Percentiles rank a stretch among this genome's conserved stretches.
phyloP scores from a whole-genome alignment of 2,888 invertebrate genomes.

The Nebria brevicollis region DNA sequence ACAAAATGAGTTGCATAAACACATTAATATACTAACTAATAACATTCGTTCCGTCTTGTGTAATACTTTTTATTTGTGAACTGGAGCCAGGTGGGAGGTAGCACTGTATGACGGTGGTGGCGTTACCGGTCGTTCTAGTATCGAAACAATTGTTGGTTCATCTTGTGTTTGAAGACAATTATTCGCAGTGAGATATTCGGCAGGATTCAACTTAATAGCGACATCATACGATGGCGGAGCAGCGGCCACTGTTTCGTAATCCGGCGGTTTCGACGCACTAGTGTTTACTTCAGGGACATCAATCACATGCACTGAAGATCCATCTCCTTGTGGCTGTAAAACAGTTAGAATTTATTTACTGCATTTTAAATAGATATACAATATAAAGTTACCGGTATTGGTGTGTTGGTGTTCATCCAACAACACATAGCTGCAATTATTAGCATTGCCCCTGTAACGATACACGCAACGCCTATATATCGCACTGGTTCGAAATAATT shows the following conservation, averaged over 20 bases:
- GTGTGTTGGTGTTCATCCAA: constrained; percentile 63
- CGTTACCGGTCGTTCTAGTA: constrained; percentile 1
- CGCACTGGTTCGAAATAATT: constrained; percentile 78
- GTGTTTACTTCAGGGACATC: constrained; percentile 68
- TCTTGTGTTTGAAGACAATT: neutral
- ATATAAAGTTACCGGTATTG: constrained; percentile 35
- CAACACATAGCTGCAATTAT: constrained; percentile 80
- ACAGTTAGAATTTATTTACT: neutral
- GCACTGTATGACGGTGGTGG: constrained; percentile 11
- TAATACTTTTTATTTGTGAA: neutral
- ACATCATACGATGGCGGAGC: constrained; percentile 78
- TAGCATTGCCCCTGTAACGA: constrained; percentile 77
- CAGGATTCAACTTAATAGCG: constrained; percentile 76
- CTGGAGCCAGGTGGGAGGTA: neutral
- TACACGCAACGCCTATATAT: constrained; percentile 78
- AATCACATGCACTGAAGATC: constrained; percentile 68
- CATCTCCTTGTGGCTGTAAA: constrained; percentile 65
- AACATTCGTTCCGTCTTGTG: neutral
- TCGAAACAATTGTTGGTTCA: constrained; percentile 7
- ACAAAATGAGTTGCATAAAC: too few relatives aligned
- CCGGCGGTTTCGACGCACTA: constrained; percentile 75
- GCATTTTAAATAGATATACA: neutral
- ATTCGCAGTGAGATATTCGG: constrained; percentile 61
- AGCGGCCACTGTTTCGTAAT: constrained; percentile 75
- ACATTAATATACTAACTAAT: too few relatives aligned